Evolutionary conservation across 2,797 vertebrate genomes (phyloP), one percentile per base, ranked within the genome.

Genomic region (Tokudaia muenninki): DNA sequence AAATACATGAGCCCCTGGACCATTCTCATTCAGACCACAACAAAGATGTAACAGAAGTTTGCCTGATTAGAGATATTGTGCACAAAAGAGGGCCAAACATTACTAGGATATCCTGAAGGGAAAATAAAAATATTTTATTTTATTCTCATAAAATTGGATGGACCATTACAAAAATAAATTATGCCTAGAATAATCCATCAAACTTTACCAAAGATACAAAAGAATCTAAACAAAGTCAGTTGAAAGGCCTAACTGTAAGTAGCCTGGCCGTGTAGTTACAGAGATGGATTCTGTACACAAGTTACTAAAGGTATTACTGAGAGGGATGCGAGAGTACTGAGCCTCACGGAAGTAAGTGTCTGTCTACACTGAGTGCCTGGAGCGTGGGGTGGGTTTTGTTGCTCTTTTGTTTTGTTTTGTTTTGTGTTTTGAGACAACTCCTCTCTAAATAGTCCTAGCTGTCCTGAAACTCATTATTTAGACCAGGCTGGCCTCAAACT

Each of bases 21-120:
- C 41, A 16, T 47, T 84, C 17, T 34, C 61, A 47, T 34, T 65
- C 26, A 47, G 29, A 47, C 17, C 1, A 65, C 11, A 22, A 41
- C 22, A 65, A 37, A n/a, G 84, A 80, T 89, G 21, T 74, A 44
- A 24, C 31, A 90, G 19, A 96, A 97, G 37, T 95, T 96, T 91
- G 80, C 67, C 88, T 94, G 96, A 47, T 84, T 92, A 93, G 80
- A 90, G 75, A n/a, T n/a, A 67, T 87, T 96, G 97, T 78, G 70
- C 13, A 41, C 67, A 72, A 79, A 92, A 93, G 75, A 55, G 2
- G 34, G 80, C 47, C 57, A 79, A 34, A 37, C 75, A 21, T 91
- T 88, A 89, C 34, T 94, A 92, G 65, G 63, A 82, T 65, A 93
- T 87, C 44, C 79, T 87, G 81, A 93, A 94, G 52, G 57, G 31